Percentiles rank a stretch among this genome's conserved stretches.
These are phyloP conservation scores for Ptyas mucosa DNA, from an alignment of 2,113 vertebrate genomes.

Conservation along the genomic window DNA sequence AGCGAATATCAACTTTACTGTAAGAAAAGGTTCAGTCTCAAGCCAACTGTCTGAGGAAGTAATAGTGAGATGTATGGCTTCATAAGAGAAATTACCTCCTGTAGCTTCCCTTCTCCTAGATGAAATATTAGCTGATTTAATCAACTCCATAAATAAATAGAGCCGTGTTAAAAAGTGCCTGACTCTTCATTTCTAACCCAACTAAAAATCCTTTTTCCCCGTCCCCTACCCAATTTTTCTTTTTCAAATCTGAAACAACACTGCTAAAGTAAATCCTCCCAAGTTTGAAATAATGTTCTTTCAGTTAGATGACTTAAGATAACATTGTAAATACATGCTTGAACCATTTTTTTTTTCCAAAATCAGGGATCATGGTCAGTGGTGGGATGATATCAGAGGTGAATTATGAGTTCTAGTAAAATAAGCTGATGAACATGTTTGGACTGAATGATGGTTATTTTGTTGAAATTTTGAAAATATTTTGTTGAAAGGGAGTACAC, in stretches of 20 bases:
- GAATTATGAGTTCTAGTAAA: conserved; percentile 38
- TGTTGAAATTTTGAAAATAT: conserved; percentile 40
- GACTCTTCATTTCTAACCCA: neutral
- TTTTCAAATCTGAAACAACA: neutral
- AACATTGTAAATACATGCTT: conserved; percentile 16
- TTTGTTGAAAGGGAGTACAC: conserved; percentile 33
- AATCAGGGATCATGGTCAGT: conserved; percentile 32
- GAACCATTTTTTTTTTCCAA: conserved; percentile 5
- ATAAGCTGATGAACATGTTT: conserved; percentile 49
- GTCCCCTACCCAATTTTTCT: neutral
- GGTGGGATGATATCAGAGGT: neutral
- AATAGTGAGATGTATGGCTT: neutral
- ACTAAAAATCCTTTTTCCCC: neutral
- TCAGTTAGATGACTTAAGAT: neutral
- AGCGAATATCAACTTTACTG: neutral
- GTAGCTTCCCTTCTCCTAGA: neutral
- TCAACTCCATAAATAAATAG: neutral
- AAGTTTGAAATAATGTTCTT: neutral
- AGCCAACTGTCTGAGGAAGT: neutral
- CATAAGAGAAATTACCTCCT: neutral
- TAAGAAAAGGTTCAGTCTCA: neutral
- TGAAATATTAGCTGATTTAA: neutral
- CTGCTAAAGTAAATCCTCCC: neutral
- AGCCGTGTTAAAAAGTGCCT: neutral
- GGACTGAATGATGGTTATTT: conserved; percentile 43